Conservation (phyloP, 2,113 vertebrate genomes). For the Triplophysa tibetana region DNA sequence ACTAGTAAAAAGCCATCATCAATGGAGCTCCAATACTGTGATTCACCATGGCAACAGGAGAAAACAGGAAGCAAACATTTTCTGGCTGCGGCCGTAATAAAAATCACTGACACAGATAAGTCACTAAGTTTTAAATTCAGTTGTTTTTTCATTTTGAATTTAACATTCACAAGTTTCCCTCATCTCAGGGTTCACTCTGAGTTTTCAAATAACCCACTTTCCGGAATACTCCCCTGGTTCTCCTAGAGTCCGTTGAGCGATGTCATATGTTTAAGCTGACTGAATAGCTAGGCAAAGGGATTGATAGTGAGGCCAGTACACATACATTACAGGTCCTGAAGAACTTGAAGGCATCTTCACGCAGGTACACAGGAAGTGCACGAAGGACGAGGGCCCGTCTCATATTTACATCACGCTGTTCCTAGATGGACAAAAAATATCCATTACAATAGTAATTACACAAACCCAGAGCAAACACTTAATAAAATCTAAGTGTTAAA, state of each 20-base stretch:
- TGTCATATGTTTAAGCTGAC: background rate
- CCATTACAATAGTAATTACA: background rate
- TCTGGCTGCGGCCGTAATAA: too few relatives aligned
- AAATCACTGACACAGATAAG: too few relatives aligned
- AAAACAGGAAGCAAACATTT: too few relatives aligned
- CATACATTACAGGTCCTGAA: conserved; percentile 41
- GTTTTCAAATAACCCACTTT: too few relatives aligned
- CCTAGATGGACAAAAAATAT: conserved; percentile 26
- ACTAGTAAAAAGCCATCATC: too few relatives aligned
- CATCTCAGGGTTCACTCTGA: too few relatives aligned
- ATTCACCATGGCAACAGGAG: too few relatives aligned
- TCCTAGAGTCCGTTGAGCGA: background rate
- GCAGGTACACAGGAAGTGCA: conserved; percentile 40
- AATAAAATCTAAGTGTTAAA: too few relatives aligned
- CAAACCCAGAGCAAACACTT: background rate
- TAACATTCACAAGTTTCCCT: too few relatives aligned
- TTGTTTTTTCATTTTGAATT: too few relatives aligned
- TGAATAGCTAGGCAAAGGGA: conserved; percentile 1
- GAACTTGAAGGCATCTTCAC: conserved; percentile 42
- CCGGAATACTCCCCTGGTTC: background rate
- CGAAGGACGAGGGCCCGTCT: conserved; percentile 32
- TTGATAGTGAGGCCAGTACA: background rate
- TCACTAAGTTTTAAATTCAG: too few relatives aligned
- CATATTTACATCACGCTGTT: conserved; percentile 39
- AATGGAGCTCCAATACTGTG: too few relatives aligned